phyloP scores from a whole-genome alignment of 1,140 invertebrate genomes.

The Leptinotarsa defecta region DNA sequence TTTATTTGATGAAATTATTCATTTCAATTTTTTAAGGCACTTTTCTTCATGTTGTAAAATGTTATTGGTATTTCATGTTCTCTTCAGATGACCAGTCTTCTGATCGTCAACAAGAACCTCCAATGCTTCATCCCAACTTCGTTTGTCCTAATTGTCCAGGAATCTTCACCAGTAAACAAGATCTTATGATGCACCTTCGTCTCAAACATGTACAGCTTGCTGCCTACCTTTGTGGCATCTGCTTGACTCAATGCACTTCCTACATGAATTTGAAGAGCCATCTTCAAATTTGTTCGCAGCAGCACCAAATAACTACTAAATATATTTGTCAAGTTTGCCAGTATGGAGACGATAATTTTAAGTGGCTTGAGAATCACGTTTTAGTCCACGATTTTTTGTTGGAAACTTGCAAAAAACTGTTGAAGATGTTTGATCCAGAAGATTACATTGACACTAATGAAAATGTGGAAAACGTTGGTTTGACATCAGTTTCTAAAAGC shows the following conservation, averaged over 20 bases:
- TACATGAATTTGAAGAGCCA: slow-evolving; percentile 60
- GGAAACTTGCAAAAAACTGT: slow-evolving; percentile 54
- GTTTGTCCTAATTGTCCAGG: slow-evolving; percentile 48
- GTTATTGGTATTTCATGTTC: not conserved
- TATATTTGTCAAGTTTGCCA: slow-evolving; percentile 63
- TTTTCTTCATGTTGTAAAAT: too few relatives aligned
- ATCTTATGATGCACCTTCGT: slow-evolving; percentile 63
- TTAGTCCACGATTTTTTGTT: slow-evolving; percentile 62
- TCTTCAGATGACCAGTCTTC: slow-evolving; percentile 41
- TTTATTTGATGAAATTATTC: too few relatives aligned
- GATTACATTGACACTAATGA: slow-evolving; percentile 61
- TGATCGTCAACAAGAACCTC: slow-evolving; percentile 55
- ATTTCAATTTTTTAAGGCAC: too few relatives aligned
- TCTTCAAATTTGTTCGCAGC: slow-evolving; percentile 59
- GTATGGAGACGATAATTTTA: slow-evolving; percentile 63
- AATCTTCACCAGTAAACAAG: slow-evolving; percentile 55
- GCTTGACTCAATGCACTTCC: slow-evolving; percentile 61
- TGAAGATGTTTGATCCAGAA: slow-evolving; percentile 58
- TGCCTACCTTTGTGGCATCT: slow-evolving; percentile 64
- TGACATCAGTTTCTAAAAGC: slow-evolving; percentile 47
- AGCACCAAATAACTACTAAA: slow-evolving; percentile 55
- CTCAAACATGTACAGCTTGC: slow-evolving; percentile 63
- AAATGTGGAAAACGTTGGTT: slow-evolving; percentile 53
- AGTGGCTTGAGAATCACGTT: slow-evolving; percentile 63
- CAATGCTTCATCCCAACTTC: slow-evolving; percentile 41